Base-by-base conservation (phyloP, 1,140 invertebrate species). In the Drosophila parvula region DNA sequence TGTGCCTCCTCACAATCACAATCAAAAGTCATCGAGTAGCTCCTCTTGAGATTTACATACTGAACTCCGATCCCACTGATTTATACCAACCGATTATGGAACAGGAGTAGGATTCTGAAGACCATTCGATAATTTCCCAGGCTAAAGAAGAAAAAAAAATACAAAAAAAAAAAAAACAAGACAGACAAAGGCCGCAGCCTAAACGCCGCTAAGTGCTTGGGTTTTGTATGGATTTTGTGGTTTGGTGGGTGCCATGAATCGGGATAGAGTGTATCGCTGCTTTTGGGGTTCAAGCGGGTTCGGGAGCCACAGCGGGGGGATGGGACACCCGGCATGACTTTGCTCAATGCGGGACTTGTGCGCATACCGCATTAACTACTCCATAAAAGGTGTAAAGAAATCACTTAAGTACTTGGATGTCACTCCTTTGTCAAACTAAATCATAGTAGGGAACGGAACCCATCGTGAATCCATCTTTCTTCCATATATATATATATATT, bases 311-410 rank as follows among this genome's bases (percentile, higher is more conserved):
- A 14, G 16, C 5, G 38, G 58, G 57, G 41, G 16, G 14, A 43
- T 16, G 61, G 40, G 59, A 32, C 44, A 53, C 55, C 60, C 73
- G 67, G 76, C 76, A 86, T 86, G 83, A 86, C 83, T 86, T 74
- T 60, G 83, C 83, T 88, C 73, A 86, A 86, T 88, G 83, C 55
- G 74, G 55, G 67, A 61, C 76, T 73, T 51, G 41, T 74, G 60
- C 69, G 73, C 76, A 88, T 79, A 88, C 84, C 83, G 81, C 83
- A 88, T 86, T 88, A 86, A 86, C 83, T 86, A 86, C 83, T 88
- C 83, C 83, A 88, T 89, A 89, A 86, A 86, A 86, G 82, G 83
- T 86, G 83, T 86, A 86, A 88, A 89, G 84, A 89, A 89, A 88
- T 88, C 83, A 88, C 83, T 88, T 88, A 89, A 88, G 83, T 89